Evolutionary conservation across 2,113 vertebrate genomes (phyloP).

Genomic region (Octodon degus): DNA sequence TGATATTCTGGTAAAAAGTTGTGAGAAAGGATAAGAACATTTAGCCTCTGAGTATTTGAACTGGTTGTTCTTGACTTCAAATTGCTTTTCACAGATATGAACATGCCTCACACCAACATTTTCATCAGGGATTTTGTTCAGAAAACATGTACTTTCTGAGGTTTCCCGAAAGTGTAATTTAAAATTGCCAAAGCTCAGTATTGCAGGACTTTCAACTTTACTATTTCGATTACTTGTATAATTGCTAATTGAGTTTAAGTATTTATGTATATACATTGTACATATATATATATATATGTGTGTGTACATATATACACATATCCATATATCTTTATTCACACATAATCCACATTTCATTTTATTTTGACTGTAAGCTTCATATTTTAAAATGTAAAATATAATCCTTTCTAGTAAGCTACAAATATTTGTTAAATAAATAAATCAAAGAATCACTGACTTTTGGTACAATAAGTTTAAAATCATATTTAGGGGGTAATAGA

Average conservation of each 20-base stretch:
- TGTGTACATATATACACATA: background rate
- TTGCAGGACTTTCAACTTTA: background rate
- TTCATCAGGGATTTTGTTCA: background rate
- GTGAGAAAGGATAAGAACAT: background rate
- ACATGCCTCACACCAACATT: background rate
- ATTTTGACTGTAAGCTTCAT: background rate
- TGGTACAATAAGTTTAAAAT: background rate
- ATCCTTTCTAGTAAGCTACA: background rate
- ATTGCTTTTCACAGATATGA: background rate
- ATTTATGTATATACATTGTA: background rate
- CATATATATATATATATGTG: background rate
- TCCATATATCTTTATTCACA: background rate
- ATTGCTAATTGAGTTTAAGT: background rate
- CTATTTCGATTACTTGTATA: background rate
- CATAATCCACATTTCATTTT: background rate
- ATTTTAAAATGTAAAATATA: background rate
- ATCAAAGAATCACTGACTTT: background rate
- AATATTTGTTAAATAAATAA: background rate
- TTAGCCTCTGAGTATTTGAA: background rate
- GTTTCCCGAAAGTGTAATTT: background rate
- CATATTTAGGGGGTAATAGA: background rate
- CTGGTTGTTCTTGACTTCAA: background rate
- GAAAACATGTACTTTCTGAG: background rate
- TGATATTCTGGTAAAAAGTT: background rate
- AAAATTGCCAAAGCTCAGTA: background rate